These are phyloP conservation scores for Coelopa pilipes DNA, from an alignment of 2,888 invertebrate species.

Conservation along the genomic window DNA sequence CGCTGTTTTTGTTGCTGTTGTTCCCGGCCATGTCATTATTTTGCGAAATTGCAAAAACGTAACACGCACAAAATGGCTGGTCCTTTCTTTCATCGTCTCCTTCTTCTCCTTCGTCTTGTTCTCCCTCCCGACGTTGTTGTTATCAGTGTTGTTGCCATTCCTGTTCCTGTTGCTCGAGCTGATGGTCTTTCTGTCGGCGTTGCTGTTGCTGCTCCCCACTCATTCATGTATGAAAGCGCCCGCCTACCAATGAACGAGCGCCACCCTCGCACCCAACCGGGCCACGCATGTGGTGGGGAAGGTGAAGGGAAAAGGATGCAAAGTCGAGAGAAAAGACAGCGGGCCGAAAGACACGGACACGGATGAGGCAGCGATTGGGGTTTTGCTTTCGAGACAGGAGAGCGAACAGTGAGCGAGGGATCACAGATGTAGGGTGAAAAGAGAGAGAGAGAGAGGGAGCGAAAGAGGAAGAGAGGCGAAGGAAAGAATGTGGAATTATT, in stretches of 20 bases:
- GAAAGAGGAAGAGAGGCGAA: conserved; percentile 2
- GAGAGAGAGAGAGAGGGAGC: neutral
- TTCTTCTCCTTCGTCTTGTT: neutral
- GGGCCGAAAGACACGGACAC: neutral
- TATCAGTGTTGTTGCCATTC: neutral
- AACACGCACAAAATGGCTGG: neutral
- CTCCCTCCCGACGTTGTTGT: neutral
- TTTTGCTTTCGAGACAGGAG: too few species aligned
- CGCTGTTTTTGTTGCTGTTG: conserved; percentile 16
- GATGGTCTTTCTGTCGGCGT: neutral
- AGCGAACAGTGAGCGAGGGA: too few species aligned
- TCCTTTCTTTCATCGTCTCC: neutral
- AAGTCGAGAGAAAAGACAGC: neutral
- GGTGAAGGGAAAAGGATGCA: neutral
- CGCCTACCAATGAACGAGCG: neutral
- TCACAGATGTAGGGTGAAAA: too few species aligned
- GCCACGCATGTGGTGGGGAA: neutral
- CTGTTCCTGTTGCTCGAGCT: neutral
- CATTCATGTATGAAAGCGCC: conserved; percentile 15
- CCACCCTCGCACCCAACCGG: too few species aligned
- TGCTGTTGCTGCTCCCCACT: neutral
- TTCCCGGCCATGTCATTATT: conserved; percentile 11
- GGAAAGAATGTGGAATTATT: conserved; percentile 50
- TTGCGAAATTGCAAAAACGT: conserved; percentile 26
- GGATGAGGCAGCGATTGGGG: too few species aligned